Percentiles rank a stretch among this genome's conserved stretches.
These are phyloP conservation scores for Corbicula japonica DNA, from an alignment of 2,888 invertebrate genomes.

Conservation along the genomic window DNA sequence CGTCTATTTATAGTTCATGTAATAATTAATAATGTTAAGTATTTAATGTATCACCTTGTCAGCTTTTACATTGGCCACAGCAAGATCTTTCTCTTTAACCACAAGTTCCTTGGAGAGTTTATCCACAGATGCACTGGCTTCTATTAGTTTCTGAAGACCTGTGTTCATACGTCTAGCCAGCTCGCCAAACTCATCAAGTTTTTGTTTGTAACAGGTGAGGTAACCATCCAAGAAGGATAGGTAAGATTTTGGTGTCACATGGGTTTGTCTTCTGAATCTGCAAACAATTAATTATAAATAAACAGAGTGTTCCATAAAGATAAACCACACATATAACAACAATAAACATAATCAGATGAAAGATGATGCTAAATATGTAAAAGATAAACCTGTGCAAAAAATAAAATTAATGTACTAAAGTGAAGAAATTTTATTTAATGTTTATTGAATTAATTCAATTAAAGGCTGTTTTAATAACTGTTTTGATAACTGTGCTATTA, in stretches of 20 bases:
- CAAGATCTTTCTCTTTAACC: slow-evolving; percentile 85
- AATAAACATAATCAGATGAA: too few relatives aligned
- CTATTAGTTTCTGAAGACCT: slow-evolving; percentile 82
- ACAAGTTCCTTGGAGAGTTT: slow-evolving; percentile 84
- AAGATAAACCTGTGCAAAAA: too few relatives aligned
- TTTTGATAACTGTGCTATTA: too few relatives aligned
- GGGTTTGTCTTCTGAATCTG: slow-evolving; percentile 93
- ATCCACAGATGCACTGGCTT: slow-evolving; percentile 85
- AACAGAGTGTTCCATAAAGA: too few relatives aligned
- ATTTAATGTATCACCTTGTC: slow-evolving; percentile 70
- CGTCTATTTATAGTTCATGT: too few relatives aligned
- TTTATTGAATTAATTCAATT: too few relatives aligned
- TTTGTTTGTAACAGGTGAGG: slow-evolving; percentile 92
- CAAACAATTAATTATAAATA: background rate
- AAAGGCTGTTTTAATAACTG: too few relatives aligned
- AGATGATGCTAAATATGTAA: too few relatives aligned
- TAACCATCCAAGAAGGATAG: slow-evolving; percentile 94
- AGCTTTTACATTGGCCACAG: slow-evolving; percentile 84
- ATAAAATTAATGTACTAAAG: too few relatives aligned
- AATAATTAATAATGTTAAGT: too few relatives aligned
- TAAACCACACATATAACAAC: too few relatives aligned
- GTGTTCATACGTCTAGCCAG: slow-evolving; percentile 88
- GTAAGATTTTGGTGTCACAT: slow-evolving; percentile 96
- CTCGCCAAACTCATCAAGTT: slow-evolving; percentile 92
- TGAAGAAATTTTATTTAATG: too few relatives aligned